Conservation (phyloP, 2,113 vertebrate species). For the Physeter macrocephalus region DNA sequence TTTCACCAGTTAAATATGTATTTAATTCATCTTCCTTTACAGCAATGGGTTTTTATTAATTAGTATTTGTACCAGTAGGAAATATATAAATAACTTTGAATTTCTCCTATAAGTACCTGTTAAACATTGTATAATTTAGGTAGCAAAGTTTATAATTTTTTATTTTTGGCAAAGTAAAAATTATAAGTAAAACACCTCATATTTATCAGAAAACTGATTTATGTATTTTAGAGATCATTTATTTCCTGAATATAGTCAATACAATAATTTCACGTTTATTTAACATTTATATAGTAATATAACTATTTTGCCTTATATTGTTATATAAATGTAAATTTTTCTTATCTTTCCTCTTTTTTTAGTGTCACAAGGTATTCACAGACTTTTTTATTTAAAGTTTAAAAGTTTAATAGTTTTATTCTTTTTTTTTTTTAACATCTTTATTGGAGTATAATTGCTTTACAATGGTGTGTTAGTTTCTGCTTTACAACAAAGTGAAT, state of each 20-base stretch:
- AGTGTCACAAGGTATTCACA: background rate
- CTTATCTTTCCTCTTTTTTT: background rate
- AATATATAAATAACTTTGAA: background rate
- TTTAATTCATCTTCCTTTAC: background rate
- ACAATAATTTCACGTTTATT: background rate
- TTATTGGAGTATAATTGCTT: too few species aligned
- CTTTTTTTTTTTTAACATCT: too few species aligned
- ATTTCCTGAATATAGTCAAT: background rate
- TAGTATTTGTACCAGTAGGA: background rate
- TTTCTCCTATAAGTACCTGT: background rate
- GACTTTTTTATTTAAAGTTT: too few species aligned
- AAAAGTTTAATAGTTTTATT: too few species aligned
- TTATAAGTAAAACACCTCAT: background rate
- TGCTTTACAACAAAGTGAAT: too few species aligned
- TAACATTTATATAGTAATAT: background rate
- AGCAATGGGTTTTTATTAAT: background rate
- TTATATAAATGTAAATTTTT: background rate
- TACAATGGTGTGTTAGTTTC: too few species aligned
- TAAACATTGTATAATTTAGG: background rate
- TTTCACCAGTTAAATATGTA: background rate
- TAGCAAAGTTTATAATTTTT: background rate
- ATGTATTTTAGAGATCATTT: background rate
- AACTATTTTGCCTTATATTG: background rate
- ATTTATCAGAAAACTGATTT: background rate
- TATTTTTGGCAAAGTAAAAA: background rate